Base-by-base conservation (phyloP, 2,797 vertebrate species). In the Spatula versicolor region DNA sequence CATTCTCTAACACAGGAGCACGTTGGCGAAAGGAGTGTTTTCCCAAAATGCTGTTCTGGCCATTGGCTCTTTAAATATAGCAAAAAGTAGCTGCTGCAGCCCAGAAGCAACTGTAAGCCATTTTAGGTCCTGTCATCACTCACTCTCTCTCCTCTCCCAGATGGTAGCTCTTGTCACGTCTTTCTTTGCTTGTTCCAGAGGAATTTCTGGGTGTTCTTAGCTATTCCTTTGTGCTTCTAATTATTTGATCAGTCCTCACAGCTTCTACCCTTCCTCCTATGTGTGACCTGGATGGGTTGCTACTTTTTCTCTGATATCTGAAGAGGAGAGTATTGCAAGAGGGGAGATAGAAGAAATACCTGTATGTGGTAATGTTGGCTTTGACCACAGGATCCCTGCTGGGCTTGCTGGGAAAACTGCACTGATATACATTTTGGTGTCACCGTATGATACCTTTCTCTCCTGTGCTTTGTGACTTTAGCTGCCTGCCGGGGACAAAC, bases 91-190 rank as follows among this genome's bases (percentile, higher is more conserved):
- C 83, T 94, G 68, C 86, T 67, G 81, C 78, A 93, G 86, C 66
- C 88, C 88, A 92, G 88, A 94, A 90, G 64, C 58, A 83, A 93
- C 81, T 94, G 90, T 58, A 94, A 95, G 68, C 82, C 86, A 88
- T 94, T 95, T 93, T 96, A 85, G 66, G 31, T 81, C 82, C 82
- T 93, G 90, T 96, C 96, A 96, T 94, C 95, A 92, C 86, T 95
- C 13, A 0, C 37, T 84, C 52, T 87, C 78, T 58, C 90, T 93
- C 68, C 62, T 91, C 58, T 92, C 89, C 58, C 93, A 93, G 86
- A 68, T 91, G 86, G 90, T 96, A 95, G 81, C 64, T 95, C 68
- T 78, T 87, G 74, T 78, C 88, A 89, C 8, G 13, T 89, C 79
- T 76, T 66, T 89, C 71, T 79, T 87, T 76, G 80, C 69, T 75